These are phyloP conservation scores for Geotrypetes seraphini DNA, from an alignment of 2,797 vertebrate genomes.

Conservation along the genomic window DNA sequence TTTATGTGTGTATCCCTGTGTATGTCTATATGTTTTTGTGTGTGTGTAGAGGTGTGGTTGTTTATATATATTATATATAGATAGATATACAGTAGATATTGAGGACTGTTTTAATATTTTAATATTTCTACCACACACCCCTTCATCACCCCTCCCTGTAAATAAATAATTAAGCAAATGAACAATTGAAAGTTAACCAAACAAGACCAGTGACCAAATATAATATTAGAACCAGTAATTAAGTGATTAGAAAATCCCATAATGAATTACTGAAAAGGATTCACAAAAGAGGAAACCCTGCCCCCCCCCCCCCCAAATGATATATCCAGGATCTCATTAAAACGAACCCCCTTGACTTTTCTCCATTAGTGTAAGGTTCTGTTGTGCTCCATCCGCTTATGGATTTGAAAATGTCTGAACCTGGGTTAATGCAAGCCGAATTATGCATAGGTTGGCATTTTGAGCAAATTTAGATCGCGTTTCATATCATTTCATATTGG, in stretches of 20 bases:
- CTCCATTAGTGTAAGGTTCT: not conserved
- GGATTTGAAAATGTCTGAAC: not conserved
- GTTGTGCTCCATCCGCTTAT: not conserved
- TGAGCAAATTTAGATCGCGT: not conserved
- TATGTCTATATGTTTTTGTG: no score
- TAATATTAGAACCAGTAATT: constrained; percentile 15
- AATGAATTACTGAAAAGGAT: not conserved
- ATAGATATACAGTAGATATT: no score
- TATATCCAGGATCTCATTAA: constrained; percentile 8
- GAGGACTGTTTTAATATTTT: no score
- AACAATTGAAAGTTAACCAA: not conserved
- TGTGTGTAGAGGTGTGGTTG: no score
- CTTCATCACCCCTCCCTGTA: no score
- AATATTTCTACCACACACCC: no score
- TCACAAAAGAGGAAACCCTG: constrained; percentile 1
- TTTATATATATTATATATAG: no score
- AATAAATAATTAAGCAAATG: no score
- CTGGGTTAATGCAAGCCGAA: not conserved
- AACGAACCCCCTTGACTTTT: not conserved
- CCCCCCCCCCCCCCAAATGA: no score
- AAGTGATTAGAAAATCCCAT: constrained; percentile 5
- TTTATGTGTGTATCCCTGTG: no score
- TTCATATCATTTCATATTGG: no score
- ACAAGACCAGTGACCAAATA: constrained; percentile 6
- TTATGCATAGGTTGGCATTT: not conserved